Base-by-base conservation (phyloP, 2,888 invertebrate species). In the Apoderus coryli region DNA sequence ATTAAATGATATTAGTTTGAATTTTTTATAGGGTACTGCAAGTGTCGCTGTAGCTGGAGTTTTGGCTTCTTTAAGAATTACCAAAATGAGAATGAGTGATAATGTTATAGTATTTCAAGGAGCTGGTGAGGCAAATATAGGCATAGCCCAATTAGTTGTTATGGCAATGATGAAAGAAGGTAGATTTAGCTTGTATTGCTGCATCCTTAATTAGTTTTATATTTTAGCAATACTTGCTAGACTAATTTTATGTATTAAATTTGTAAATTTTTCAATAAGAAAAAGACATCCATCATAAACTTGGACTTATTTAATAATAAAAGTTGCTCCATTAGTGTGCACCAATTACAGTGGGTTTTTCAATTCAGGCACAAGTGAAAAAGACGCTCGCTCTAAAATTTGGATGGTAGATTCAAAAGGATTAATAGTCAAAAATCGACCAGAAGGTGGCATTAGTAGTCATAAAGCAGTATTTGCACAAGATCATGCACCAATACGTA, bases 401-500 rank as follows among this genome's bases (percentile, higher is more conserved):
- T 96, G 80, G 76, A 81, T 98, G 85, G 79, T 88, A 44, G 98
- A 98, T 49, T 77, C 90, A 14, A 78, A 85, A 45, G 98, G 98
- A 2, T 63, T 96, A 2, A 59, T 95, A 36, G 81, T 85, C 0
- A 75, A 72, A 41, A 63, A 66, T 2, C 64, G 78, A 2, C 63
- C 63, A 2, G 67, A 68, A 25, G 78, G 76, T 4, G 67, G 64
- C 16, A 61, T 80, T 1, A 73, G 74, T 0, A 72, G 71, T 4
- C 78, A 80, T 44, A 81, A 82, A 42, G 58, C 63, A 16, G 65
- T 61, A 35, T 85, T 78, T 47, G 80, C 79, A 24, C 84, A 85
- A 53, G 76, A 89, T 31, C 67, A 80, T 39, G 71, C 73, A 25
- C 76, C 78, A 0, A 76, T 84, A 52, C 80, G 75, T 45, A 70